phyloP scores from a whole-genome alignment of 2,113 vertebrate species.

The Eonycteris spelaea region DNA sequence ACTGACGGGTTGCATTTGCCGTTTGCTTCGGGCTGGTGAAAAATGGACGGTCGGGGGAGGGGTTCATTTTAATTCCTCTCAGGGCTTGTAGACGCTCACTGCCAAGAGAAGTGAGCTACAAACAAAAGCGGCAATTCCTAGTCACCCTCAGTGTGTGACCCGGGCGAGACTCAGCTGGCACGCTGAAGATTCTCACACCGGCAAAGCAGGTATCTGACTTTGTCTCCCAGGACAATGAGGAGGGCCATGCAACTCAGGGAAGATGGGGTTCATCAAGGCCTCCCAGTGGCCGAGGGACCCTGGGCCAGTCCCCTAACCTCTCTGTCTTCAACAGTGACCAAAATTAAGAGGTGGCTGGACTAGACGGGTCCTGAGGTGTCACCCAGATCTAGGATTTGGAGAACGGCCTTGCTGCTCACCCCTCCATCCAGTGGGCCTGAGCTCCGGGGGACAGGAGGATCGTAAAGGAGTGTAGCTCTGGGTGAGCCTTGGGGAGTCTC shows the following conservation, averaged over 20 bases:
- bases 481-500: background rate
- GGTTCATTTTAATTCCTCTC: no score
- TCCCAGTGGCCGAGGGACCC: background rate
- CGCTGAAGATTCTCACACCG: rapidly evolving
- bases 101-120: rapidly evolving
- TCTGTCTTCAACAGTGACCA: background rate
- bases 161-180: rapidly evolving
- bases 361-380: no score
- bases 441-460: rapidly evolving
- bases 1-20: background rate
- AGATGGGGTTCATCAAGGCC: background rate
- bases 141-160: rapidly evolving
- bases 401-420: rapidly evolving
- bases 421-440: rapidly evolving
- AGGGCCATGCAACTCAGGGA: rapidly evolving
- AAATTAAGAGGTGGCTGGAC: background rate
- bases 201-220: background rate
- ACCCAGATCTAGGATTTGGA: background rate
- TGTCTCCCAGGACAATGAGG: background rate
- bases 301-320: background rate
- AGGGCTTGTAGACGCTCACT: background rate
- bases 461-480: background rate
- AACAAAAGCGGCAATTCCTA: rapidly evolving
- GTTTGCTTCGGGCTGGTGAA: no score
- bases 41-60: background rate